Base-by-base conservation (phyloP, 2,888 invertebrate species). In the Molorchus minor region DNA sequence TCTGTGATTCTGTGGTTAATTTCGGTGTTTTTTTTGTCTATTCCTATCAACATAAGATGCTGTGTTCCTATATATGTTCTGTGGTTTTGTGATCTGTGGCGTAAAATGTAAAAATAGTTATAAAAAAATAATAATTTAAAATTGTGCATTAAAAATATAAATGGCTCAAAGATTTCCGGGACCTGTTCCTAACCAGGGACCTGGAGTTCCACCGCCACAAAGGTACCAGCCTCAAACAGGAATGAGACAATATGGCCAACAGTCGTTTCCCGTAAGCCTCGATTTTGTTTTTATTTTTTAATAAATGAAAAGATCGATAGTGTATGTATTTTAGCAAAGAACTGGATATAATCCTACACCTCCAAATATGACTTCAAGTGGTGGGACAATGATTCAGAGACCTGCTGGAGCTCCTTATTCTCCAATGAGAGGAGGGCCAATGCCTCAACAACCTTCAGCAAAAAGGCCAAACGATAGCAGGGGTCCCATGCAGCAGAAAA, bases 221-320 rank as follows among this genome's bases (percentile, higher is more conserved):
- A 81, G 87, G 44, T 86, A 86, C 72, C 84, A 84, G 46, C 84
- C 88, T n/a, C 85, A 86, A 69, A 87, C 87, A 16, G 85, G 86
- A 49, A 87, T 88, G 46, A 81, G 90, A 15, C 90, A 88, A 44
- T 90, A 90, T 78, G 85, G 89, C 7, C 87, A 87, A 43, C 89
- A 89, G 62, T 89, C 85, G 77, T 93, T 92, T 81, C 89, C 91
- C 74, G 93, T 93, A 83, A 84, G n/a, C n/a, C n/a, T n/a, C n/a
- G n/a, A n/a, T n/a, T n/a, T 85, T 64, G 38, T 10, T 33, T 16
- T 17, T 12, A 43, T 4, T 44, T 10, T 43, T 29, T 1, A 15
- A 38, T 38, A 19, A 2, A 33, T 17, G 12, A 29, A 35, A 52
- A 51, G 16, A 2, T 3, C 10, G n/a, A n/a, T 19, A 12, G 40